Evolutionary conservation across 2,888 invertebrate species (phyloP), one percentile per base, ranked within the genome.

Genomic region (Eurytoma californica): DNA sequence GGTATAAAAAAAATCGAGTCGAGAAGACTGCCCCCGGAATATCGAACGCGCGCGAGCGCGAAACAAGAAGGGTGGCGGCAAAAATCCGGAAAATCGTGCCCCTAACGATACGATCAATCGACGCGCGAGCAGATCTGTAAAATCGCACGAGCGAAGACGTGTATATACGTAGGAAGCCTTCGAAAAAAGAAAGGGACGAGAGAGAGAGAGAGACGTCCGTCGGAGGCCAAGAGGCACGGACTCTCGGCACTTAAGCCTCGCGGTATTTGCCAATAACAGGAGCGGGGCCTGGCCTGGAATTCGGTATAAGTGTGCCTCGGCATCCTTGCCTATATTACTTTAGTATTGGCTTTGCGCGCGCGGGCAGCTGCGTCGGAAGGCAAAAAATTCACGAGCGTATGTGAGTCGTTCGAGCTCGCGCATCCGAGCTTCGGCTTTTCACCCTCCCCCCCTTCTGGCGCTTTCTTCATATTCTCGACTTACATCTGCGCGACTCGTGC

Each of bases 231-330:
- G 28, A 47, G 55, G 53, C 20, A 60, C 16, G 53, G 53, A 66
- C 53, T 24, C 60, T 20, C 39, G 39, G 30, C 24, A 63, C 69
- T 69, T 72, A 77, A 80, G 77, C 73, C 69, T 67, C 66, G 65
- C 69, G 82, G 82, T 82, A 82, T 86, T 85, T 83, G 82, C 83
- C 85, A 85, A 86, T 86, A 84, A 85, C 85, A 85, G 84, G 82
- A 84, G 85, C 83, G 83, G 83, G 77, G 82, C 68, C 74, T 80
- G 84, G 75, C 82, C 84, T 83, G 87, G 88, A 88, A 88, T 88
- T 84, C 84, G 84, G 83, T 85, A 85, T 88, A 85, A 86, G 85
- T 85, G 86, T 85, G 87, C 77, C 72, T 72, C 73, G 86, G 86
- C 83, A 88, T 88, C 83, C 82, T 75, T 63, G 39, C 58, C 77